Evolutionary conservation across 2,797 vertebrate species (phyloP).

Genomic region (Chromobotia macracanthus): DNA sequence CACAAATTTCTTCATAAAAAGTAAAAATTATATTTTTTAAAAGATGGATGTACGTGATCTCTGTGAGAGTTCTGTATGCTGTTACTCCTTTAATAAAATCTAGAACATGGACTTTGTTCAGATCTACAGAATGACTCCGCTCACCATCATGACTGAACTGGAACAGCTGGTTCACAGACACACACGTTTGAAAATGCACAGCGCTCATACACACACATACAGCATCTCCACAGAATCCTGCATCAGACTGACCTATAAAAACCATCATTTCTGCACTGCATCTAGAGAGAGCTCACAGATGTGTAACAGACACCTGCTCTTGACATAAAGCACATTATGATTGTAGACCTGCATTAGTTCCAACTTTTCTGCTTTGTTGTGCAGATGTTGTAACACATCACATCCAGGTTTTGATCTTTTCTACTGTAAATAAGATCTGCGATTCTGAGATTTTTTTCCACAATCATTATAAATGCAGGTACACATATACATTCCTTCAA

Average conservation of each 20-base stretch:
- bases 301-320: constrained; percentile 3
- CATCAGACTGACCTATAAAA: constrained; percentile 60
- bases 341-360: neutral
- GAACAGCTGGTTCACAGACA: constrained; percentile 1
- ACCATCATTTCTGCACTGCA: constrained; percentile 28
- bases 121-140: neutral
- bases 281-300: constrained; percentile 33
- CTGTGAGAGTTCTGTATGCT: neutral
- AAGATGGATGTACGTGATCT: too few relatives aligned
- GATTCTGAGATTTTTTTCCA: too few relatives aligned
- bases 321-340: too few relatives aligned
- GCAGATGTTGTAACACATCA: too few relatives aligned
- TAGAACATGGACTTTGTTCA: neutral
- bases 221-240: constrained; percentile 25
- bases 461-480: too few relatives aligned
- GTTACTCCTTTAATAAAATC: neutral
- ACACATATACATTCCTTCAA: too few relatives aligned
- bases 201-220: neutral
- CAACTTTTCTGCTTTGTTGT: too few relatives aligned
- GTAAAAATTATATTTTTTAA: too few relatives aligned
- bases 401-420: too few relatives aligned
- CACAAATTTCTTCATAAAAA: too few relatives aligned
- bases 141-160: constrained; percentile 13
- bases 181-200: neutral
- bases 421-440: too few relatives aligned